These are phyloP conservation scores for Myiotriccus ornatus DNA, from an alignment of 2,797 vertebrate species.

Conservation along the genomic window DNA sequence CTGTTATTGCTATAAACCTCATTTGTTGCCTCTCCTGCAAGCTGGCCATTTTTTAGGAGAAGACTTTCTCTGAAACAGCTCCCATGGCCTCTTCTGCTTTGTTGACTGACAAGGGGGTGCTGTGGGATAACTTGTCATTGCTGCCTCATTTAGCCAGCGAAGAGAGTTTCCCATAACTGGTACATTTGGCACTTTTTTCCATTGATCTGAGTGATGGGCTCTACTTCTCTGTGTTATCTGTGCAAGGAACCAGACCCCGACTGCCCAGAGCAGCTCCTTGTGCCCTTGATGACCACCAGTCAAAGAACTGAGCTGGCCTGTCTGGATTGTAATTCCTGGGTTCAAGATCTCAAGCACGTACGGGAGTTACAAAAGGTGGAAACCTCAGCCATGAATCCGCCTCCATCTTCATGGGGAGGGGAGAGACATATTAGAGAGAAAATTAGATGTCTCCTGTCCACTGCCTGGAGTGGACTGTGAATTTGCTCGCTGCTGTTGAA, in stretches of 20 bases:
- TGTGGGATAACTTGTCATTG: background rate
- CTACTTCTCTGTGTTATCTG: background rate
- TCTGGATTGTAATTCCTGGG: background rate
- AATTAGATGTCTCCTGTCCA: background rate
- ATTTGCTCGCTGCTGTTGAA: background rate
- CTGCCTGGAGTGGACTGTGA: background rate
- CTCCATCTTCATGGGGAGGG: background rate
- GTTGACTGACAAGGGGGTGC: background rate
- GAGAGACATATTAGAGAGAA: background rate
- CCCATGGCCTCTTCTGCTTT: background rate
- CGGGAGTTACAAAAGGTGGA: background rate
- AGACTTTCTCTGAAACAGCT: background rate
- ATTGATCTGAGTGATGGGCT: background rate
- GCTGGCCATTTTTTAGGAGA: background rate
- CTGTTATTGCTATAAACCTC: background rate
- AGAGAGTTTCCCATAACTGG: background rate
- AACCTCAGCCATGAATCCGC: background rate
- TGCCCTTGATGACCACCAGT: background rate
- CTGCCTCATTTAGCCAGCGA: background rate
- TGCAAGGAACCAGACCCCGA: background rate
- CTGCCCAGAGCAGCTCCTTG: background rate
- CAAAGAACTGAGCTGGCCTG: background rate
- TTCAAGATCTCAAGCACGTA: background rate
- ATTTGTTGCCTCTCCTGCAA: background rate
- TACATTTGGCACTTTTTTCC: background rate